phyloP scores from a whole-genome alignment of 2,888 invertebrate species.

The Drosophila quinaria region DNA sequence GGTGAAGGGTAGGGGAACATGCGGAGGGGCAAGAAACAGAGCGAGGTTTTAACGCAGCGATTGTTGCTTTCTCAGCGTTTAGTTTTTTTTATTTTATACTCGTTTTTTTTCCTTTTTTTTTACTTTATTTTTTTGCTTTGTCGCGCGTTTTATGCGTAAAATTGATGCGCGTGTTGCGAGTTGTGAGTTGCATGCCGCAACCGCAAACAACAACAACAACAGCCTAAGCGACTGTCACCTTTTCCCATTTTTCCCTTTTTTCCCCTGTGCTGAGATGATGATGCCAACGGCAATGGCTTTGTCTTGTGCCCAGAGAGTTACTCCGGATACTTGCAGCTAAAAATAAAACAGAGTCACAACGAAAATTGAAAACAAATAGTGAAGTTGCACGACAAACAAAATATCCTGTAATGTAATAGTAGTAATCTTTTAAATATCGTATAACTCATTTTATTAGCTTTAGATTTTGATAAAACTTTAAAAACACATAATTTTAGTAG shows the following conservation, averaged over 20 bases:
- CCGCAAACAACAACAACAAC: slow-evolving; percentile 29
- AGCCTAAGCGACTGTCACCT: not conserved
- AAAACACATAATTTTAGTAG: not conserved
- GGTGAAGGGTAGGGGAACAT: not conserved
- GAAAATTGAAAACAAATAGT: slow-evolving; percentile 31
- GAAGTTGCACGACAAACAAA: not conserved
- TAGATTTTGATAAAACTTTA: not conserved
- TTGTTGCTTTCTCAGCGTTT: slow-evolving; percentile 54
- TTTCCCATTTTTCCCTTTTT: too few relatives aligned
- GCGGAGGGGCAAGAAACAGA: not conserved
- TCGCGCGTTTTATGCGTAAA: slow-evolving; percentile 60
- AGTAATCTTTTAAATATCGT: not conserved
- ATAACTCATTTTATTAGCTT: not conserved
- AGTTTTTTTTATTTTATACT: not conserved
- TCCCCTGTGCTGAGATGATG: not conserved
- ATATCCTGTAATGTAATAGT: slow-evolving; percentile 1
- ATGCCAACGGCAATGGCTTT: slow-evolving; percentile 60
- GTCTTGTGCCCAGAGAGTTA: slow-evolving; percentile 42
- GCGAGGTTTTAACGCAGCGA: slow-evolving; percentile 21
- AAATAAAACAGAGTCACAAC: slow-evolving; percentile 26
- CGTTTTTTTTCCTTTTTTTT: not conserved
- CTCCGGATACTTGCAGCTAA: slow-evolving; percentile 1
- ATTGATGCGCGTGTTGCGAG: slow-evolving; percentile 51
- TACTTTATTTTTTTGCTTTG: slow-evolving; percentile 30
- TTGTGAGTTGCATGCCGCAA: slow-evolving; percentile 44